Conservation (phyloP, 2,888 invertebrate genomes). For the Epirrhoe tristata region DNA sequence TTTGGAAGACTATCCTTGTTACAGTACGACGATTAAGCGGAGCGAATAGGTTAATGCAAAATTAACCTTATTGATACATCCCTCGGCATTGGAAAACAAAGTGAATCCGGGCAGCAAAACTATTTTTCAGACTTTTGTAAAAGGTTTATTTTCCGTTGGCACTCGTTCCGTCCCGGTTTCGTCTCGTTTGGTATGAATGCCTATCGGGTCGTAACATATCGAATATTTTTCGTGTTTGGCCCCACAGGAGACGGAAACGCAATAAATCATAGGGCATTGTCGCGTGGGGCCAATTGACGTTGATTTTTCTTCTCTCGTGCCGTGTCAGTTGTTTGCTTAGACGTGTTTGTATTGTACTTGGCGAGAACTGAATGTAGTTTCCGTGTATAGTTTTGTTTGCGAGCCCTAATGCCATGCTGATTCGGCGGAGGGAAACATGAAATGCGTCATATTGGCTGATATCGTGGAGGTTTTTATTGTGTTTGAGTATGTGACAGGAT, state of each 20-base stretch:
- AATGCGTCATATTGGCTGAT: slow-evolving; percentile 29
- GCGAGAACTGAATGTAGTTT: slow-evolving; percentile 31
- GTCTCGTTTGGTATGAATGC: slow-evolving; percentile 18
- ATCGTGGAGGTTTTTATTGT: slow-evolving; percentile 28
- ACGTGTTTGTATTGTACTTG: slow-evolving; percentile 42
- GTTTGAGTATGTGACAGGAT: slow-evolving; percentile 19
- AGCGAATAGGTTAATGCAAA: slow-evolving; percentile 6
- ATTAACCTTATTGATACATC: slow-evolving; percentile 15
- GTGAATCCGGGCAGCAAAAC: slow-evolving; percentile 5
- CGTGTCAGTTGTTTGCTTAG: slow-evolving; percentile 46
- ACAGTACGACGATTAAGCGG: slow-evolving; percentile 24
- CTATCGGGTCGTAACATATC: slow-evolving; percentile 46
- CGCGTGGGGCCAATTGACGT: slow-evolving; percentile 70
- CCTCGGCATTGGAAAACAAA: neutral
- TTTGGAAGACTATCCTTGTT: slow-evolving; percentile 53
- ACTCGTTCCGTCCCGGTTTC: slow-evolving; percentile 9
- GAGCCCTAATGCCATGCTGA: slow-evolving; percentile 35
- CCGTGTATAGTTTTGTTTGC: slow-evolving; percentile 34
- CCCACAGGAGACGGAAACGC: slow-evolving; percentile 62
- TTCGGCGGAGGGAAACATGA: slow-evolving; percentile 36
- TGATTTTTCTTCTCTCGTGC: slow-evolving; percentile 65
- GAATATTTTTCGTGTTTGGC: slow-evolving; percentile 50
- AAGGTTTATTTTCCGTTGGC: slow-evolving; percentile 17
- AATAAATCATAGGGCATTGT: slow-evolving; percentile 78
- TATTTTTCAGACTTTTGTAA: neutral